These are phyloP conservation scores for Aramus guarauna DNA, from an alignment of 2,113 vertebrate genomes.

Conservation along the genomic window DNA sequence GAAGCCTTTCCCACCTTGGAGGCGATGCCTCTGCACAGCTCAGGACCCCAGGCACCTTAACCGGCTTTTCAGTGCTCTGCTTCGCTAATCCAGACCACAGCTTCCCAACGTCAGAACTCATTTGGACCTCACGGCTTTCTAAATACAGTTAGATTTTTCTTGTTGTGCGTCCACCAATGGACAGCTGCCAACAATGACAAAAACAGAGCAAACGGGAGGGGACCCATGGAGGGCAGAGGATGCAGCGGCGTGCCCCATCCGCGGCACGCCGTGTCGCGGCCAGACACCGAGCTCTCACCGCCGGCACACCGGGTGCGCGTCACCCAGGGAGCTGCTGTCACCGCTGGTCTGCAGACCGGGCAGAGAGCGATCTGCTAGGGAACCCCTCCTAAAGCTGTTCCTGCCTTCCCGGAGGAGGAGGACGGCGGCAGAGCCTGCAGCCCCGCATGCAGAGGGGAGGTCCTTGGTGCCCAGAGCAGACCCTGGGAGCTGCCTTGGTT, in stretches of 20 bases:
- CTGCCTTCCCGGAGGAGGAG: background rate
- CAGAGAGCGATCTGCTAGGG: background rate
- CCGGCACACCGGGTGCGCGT: accelerated
- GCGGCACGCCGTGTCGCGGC: accelerated
- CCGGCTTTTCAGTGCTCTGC: background rate
- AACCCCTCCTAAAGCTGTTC: background rate
- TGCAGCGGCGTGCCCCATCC: background rate
- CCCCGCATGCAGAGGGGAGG: accelerated
- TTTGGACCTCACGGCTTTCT: background rate
- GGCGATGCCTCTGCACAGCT: background rate
- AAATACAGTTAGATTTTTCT: background rate
- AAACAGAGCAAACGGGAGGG: background rate
- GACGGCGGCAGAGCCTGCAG: background rate
- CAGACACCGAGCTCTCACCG: background rate
- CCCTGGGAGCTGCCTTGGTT: background rate
- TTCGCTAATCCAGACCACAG: background rate
- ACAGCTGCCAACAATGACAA: background rate
- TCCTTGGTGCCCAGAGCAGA: background rate
- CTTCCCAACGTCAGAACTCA: background rate
- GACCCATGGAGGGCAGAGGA: accelerated
- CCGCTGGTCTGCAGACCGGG: background rate
- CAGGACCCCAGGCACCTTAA: background rate
- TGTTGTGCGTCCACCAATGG: background rate
- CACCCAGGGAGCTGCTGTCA: background rate
- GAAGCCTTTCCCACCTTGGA: background rate